Percentiles rank a stretch among this genome's conserved stretches.
phyloP scores from a whole-genome alignment of 2,113 vertebrate species.

The Clarias gariepinus region DNA sequence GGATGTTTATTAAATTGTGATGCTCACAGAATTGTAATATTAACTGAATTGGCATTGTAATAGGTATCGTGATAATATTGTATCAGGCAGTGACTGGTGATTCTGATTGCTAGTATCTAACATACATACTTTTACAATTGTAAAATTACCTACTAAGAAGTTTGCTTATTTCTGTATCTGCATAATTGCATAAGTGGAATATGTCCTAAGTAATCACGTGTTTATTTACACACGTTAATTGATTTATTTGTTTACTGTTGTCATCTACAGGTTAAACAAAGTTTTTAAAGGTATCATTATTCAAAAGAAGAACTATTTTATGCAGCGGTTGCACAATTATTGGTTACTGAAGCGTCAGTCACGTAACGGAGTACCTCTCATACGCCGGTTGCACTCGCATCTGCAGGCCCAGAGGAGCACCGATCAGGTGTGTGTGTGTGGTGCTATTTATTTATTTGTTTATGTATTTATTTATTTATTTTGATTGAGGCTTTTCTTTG shows the following conservation, averaged over 20 bases:
- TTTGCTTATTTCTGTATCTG: background rate
- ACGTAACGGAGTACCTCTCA: constrained; percentile 90
- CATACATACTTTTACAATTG: too few species aligned
- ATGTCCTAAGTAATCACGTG: background rate
- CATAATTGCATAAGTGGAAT: background rate
- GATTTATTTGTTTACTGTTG: background rate
- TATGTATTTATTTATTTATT: background rate
- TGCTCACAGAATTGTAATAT: too few species aligned
- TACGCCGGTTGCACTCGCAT: constrained; percentile 87
- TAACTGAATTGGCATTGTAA: too few species aligned
- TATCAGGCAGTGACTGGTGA: too few species aligned
- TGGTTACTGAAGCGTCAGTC: constrained; percentile 96
- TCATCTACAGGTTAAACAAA: constrained; percentile 83
- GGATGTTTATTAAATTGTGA: too few species aligned
- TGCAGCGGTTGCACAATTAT: constrained; percentile 93
- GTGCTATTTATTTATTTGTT: background rate
- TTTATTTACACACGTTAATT: background rate
- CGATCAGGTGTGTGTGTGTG: constrained; percentile 78
- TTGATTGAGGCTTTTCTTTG: background rate
- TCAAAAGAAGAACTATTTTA: constrained; percentile 95
- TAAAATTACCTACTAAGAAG: too few species aligned
- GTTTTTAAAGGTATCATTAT: constrained; percentile 89
- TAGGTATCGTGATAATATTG: too few species aligned
- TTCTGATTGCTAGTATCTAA: too few species aligned
- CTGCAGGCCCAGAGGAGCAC: constrained; percentile 84